Base-by-base conservation (phyloP, 2,113 vertebrate genomes). In the Ictalurus punctatus region DNA sequence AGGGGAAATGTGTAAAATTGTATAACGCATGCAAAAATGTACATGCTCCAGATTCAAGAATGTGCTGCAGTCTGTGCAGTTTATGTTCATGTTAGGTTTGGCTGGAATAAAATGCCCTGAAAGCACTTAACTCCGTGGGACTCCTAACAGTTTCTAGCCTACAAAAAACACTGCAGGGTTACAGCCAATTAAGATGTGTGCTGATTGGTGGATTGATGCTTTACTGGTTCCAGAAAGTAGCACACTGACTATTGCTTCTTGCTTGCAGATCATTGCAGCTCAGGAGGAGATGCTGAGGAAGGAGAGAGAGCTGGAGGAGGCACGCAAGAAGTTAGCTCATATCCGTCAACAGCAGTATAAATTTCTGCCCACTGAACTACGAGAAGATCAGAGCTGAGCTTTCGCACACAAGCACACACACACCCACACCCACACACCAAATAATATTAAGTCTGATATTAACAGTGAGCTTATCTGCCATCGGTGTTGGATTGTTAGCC, bases 311-410 rank as follows among this genome's bases (percentile, higher is more conserved):
- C 94, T 99, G 90, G 98, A 99, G 93, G 98, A 99, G 91, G 98
- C 98, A 2, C 96, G 98, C 83, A 99, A 99, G 93, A 99, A 99
- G 86, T 95, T 99, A 92, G 98, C 98, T 88, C 98, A 99, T 94
- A 99, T 99, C 91, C 97, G 98, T 91, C 98, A 99, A 94, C 98
- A 99, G 94, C 98, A 99, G 93, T 99, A 99, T 93, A 99, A 99
- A 92, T 99, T 99, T 92, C 94, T 99, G 74, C 98, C 98, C 88
- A 98, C 96, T 0, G 98, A 99, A 91, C 95, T 99, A 93, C 95
- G 98, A 89, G 98, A 99, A 91, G 98, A 99, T 8, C 96, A 99
- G 92, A 96, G 97, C 92, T 99, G 95, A 90, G 63, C 89, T 25
- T 54, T 30, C 52, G 1, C 16, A 69, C 25, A 14, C 21, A 44